Conservation (phyloP, 2,113 vertebrate genomes). For the Phylloscopus trochilus region DNA sequence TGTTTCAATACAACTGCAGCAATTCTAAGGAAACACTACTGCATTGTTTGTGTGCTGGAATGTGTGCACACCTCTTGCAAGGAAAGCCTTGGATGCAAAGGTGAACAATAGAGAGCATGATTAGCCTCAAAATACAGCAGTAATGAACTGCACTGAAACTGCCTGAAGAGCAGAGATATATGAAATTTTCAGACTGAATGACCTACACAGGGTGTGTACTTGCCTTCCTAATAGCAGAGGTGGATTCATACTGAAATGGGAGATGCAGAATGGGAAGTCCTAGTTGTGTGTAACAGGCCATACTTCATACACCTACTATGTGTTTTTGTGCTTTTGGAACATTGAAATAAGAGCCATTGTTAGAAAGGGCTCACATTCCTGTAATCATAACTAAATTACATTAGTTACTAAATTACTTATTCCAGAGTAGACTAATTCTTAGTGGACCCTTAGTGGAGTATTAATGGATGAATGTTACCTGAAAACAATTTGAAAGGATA, state of each 20-base stretch:
- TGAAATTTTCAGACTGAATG: background rate
- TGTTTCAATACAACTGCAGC: background rate
- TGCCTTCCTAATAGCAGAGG: background rate
- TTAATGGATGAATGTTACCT: background rate
- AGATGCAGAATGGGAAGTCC: background rate
- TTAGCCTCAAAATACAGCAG: background rate
- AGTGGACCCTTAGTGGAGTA: background rate
- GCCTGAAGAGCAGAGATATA: background rate
- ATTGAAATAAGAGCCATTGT: background rate
- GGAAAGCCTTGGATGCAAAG: background rate
- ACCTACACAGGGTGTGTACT: background rate
- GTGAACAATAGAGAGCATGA: background rate
- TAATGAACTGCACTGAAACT: background rate
- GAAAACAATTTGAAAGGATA: background rate
- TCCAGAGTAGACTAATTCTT: background rate
- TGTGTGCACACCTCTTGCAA: background rate
- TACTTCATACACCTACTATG: background rate
- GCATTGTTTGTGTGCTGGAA: background rate
- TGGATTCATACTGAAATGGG: background rate
- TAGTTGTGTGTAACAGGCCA: rapidly evolving
- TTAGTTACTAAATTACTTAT: background rate
- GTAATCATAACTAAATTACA: background rate
- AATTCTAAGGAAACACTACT: background rate
- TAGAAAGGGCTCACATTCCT: background rate
- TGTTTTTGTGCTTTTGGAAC: background rate